Evolutionary conservation across 2,113 vertebrate species (phyloP), one percentile per base, ranked within the genome.

Genomic region (Grammomys dolichurus): DNA sequence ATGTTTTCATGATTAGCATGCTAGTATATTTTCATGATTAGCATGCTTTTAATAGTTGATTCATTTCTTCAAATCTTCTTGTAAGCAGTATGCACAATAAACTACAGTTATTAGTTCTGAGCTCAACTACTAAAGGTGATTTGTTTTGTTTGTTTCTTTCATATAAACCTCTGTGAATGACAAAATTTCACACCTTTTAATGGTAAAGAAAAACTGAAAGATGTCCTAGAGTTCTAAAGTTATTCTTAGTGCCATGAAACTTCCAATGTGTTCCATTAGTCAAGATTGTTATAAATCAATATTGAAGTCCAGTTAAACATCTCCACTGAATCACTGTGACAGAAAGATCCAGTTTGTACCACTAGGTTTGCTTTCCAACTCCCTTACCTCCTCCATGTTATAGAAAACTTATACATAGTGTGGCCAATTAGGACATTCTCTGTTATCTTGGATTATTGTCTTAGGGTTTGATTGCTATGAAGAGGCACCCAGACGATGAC

Each of bases 361-460:
- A 31, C 16, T 54, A 31, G 0, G 3, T 73, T 65, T 56, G 1
- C 28, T 67, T 0, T 54, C 10, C 11, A 24, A 0, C 1, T 5
- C 88, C 54, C n/a, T n/a, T 10, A 19, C 8, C 4, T n/a, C 28
- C 26, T 90, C 3, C 46, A 9, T 89, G 11, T 3, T 58, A 85
- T 20, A 24, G n/a, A 63, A 85, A 4, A 19, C 20, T 19, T 20
- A 17, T 0, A 0, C 33, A 24, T 22, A 8, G 40, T 40, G 13
- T 93, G 5, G 70, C 3, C 4, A 10, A 8, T n/a, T 36, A 11
- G 65, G 3, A 3, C 10, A 36, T 14, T 40, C 3, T 43, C 12
- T 1, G 2, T 10, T 16, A 16, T n/a, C 3, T 43, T 67, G 28
- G 5, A 67, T 36, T n/a, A 70, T n/a, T 70, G 33, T 70, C 2